Percentiles rank a stretch among this genome's conserved stretches.
These are phyloP conservation scores for Dicyrtoma fusca DNA, from an alignment of 2,888 invertebrate genomes.

Conservation along the genomic window DNA sequence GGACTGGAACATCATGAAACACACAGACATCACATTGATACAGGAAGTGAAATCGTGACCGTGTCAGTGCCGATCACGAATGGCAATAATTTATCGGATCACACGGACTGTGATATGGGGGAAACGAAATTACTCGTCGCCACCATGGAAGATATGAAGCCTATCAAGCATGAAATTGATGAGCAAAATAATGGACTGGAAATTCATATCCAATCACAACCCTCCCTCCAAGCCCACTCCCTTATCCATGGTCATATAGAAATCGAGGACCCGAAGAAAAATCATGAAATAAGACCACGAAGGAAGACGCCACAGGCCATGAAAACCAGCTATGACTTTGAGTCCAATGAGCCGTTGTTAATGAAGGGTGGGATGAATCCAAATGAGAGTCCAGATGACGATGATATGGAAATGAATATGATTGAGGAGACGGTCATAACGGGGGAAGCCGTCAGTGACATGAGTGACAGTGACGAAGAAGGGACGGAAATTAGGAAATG, in stretches of 20 bases:
- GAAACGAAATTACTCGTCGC: constrained; percentile 7
- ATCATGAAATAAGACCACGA: constrained; percentile 14
- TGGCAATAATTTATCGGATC: not conserved
- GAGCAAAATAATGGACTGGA: too few relatives aligned
- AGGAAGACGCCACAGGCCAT: not conserved
- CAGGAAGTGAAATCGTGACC: constrained; percentile 17
- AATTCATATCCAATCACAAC: too few relatives aligned
- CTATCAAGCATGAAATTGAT: too few relatives aligned
- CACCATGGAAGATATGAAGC: not conserved
- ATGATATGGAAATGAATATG: constrained; percentile 8
- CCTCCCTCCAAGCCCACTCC: too few relatives aligned
- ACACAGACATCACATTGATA: not conserved
- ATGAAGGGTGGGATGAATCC: too few relatives aligned
- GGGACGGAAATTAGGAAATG: constrained; percentile 41
- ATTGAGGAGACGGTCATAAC: constrained; percentile 2
- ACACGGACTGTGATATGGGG: not conserved
- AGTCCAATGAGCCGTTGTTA: not conserved
- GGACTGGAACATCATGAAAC: not conserved
- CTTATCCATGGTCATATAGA: too few relatives aligned
- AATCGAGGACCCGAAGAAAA: not conserved
- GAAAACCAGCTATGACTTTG: constrained; percentile 11
- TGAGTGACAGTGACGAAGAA: constrained; percentile 37
- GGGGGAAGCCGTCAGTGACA: constrained; percentile 11
- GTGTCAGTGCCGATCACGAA: constrained; percentile 16
- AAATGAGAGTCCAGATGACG: not conserved